These are phyloP conservation scores for Pseudomyrmex dendroicus DNA, from an alignment of 1,140 invertebrate genomes.

Conservation along the genomic window DNA sequence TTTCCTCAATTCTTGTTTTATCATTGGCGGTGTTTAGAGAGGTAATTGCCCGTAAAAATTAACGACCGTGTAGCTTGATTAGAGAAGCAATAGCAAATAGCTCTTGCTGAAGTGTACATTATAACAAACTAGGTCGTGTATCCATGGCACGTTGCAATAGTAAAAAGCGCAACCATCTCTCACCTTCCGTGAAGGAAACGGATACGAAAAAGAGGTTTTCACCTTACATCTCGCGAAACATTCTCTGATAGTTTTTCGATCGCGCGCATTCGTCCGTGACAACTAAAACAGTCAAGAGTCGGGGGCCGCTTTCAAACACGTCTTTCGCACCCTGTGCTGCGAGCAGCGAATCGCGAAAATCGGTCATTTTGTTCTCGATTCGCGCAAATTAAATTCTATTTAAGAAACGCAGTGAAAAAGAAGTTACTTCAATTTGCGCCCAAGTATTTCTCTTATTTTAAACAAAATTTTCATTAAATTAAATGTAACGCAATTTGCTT, in stretches of 20 bases:
- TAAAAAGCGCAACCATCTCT: not conserved
- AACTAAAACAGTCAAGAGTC: not conserved
- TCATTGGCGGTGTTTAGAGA: not conserved
- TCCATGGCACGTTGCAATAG: not conserved
- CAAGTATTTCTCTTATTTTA: no score
- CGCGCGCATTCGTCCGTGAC: not conserved
- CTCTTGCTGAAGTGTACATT: not conserved
- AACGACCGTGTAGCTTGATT: not conserved
- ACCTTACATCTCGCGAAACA: not conserved
- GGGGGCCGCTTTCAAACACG: not conserved
- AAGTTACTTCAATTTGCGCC: no score
- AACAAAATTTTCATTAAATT: no score
- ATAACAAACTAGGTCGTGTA: not conserved
- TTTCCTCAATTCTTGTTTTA: not conserved
- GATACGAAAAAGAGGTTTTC: conserved; percentile 3
- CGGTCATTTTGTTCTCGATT: not conserved
- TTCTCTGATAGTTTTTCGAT: conserved; percentile 11
- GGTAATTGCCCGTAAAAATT: not conserved
- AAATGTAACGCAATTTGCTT: no score
- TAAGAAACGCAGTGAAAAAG: not conserved
- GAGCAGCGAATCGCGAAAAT: not conserved
- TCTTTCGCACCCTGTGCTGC: not conserved
- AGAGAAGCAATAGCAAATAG: not conserved
- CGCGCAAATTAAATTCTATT: conserved; percentile 15
- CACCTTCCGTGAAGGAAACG: not conserved